These are phyloP conservation scores for Larimichthys crocea DNA, from an alignment of 2,113 vertebrate genomes.

Conservation along the genomic window DNA sequence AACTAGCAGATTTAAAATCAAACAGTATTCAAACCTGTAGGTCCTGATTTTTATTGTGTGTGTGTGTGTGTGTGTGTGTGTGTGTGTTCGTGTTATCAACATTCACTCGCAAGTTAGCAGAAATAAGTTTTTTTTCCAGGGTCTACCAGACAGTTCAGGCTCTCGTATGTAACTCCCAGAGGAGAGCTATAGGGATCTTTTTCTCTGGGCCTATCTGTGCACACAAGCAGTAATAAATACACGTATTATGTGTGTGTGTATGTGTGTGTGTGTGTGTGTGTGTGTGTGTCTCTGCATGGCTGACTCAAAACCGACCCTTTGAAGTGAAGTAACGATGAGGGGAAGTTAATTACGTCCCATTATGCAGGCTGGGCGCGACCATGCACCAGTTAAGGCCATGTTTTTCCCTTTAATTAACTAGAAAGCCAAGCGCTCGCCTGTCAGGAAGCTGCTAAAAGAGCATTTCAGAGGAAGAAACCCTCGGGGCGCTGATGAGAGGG, in stretches of 20 bases:
- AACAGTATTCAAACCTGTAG: not conserved
- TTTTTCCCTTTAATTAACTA: slow-evolving; percentile 98
- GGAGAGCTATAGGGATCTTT: slow-evolving; percentile 65
- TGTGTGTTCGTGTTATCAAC: slow-evolving; percentile 22
- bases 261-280: slow-evolving; percentile 40
- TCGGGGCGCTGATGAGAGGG: slow-evolving; percentile 80
- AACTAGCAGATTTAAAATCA: not conserved
- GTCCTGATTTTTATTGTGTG: not conserved
- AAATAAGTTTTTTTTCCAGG: slow-evolving; percentile 40
- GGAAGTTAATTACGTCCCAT: slow-evolving; percentile 97
- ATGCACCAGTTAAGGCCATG: slow-evolving; percentile 91
- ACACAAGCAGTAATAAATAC: slow-evolving; percentile 68
- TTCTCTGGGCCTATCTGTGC: slow-evolving; percentile 60
- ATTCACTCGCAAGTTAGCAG: slow-evolving; percentile 44
- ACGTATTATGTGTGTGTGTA: slow-evolving; percentile 46
- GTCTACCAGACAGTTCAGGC: slow-evolving; percentile 53
- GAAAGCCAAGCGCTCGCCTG: slow-evolving; percentile 90
- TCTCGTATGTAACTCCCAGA: slow-evolving; percentile 66
- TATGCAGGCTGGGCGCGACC: slow-evolving; percentile 90
- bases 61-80: not conserved
- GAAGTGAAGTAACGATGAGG: slow-evolving; percentile 95
- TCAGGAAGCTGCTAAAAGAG: slow-evolving; percentile 87
- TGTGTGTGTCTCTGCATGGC: slow-evolving; percentile 65
- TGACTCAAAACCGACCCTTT: slow-evolving; percentile 88
- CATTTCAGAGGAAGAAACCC: slow-evolving; percentile 83